phyloP scores from a whole-genome alignment of 1,140 invertebrate genomes.

The Holcopasites calliopsidis region DNA sequence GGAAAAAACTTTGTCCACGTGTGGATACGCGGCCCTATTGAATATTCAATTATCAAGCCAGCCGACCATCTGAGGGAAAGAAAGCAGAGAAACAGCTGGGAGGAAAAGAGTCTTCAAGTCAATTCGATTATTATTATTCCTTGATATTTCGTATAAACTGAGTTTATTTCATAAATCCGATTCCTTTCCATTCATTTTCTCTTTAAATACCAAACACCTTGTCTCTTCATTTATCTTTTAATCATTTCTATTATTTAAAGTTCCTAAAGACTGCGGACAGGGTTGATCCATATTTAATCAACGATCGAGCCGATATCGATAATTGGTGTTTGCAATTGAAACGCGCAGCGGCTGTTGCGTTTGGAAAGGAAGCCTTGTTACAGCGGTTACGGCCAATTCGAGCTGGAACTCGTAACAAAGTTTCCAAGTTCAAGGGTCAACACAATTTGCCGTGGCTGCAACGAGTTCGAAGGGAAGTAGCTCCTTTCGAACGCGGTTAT shows the following conservation, averaged over 20 bases:
- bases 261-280: too few species aligned
- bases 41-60: conserved; percentile 18
- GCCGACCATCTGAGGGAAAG: neutral
- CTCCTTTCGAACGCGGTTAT: conserved; percentile 23
- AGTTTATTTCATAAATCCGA: too few species aligned
- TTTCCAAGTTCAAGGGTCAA: conserved; percentile 62
- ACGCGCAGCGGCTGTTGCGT: too few species aligned
- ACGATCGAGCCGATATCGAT: too few species aligned
- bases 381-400: conserved; percentile 55
- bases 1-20: conserved; percentile 4
- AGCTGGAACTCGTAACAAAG: conserved; percentile 54
- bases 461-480: conserved; percentile 42
- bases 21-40: neutral
- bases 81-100: neutral
- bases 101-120: neutral
- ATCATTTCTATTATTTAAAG: too few species aligned
- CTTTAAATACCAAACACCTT: too few species aligned
- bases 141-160: too few species aligned
- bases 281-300: too few species aligned
- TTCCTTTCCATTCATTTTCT: too few species aligned
- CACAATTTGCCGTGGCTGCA: conserved; percentile 55
- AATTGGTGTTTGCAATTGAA: too few species aligned
- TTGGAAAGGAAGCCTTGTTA: conserved; percentile 43
- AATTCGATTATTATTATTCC: too few species aligned
- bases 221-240: too few species aligned